A percentile compares a stretch with the other conserved stretches of the same genome.
Evolutionary conservation across 2,797 vertebrate genomes (phyloP).

Genomic region (Nasua narica): DNA sequence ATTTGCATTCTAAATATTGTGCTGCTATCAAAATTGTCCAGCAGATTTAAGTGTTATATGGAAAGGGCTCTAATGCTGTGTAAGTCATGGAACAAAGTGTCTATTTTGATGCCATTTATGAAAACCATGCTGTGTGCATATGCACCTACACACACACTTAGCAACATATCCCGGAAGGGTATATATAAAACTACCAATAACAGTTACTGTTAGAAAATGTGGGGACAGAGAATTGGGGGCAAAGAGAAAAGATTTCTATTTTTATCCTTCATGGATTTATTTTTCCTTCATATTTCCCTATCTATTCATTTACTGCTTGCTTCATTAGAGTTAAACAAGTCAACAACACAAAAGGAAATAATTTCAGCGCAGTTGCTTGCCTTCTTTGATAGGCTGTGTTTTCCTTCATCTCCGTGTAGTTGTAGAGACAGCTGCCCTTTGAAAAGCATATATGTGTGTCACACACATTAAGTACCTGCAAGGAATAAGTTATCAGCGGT

Average conservation of each 20-base stretch:
- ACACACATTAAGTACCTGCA: not conserved
- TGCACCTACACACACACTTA: not conserved
- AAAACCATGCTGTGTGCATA: not conserved
- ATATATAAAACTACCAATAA: not conserved
- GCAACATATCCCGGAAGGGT: not conserved
- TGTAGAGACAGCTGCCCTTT: not conserved
- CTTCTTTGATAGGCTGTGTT: not conserved
- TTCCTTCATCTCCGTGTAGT: not conserved
- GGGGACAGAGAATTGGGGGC: not conserved
- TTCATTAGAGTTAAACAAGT: conserved; percentile 1
- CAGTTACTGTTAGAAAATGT: not conserved
- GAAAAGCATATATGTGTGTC: not conserved
- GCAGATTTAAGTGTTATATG: not conserved
- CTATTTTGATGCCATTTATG: not conserved
- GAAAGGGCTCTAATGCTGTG: not conserved
- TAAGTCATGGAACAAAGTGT: not conserved
- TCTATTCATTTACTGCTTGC: not conserved
- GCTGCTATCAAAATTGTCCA: not conserved
- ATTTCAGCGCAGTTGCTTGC: not conserved
- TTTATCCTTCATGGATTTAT: not conserved
- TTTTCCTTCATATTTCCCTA: not conserved
- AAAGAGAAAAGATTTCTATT: conserved; percentile 17
- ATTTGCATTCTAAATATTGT: not conserved
- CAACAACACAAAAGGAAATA: not conserved
- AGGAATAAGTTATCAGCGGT: not conserved